Percentiles rank a stretch among this genome's conserved stretches.
Conservation (phyloP, 1,140 invertebrate genomes). For the Trichonephila clavata region DNA sequence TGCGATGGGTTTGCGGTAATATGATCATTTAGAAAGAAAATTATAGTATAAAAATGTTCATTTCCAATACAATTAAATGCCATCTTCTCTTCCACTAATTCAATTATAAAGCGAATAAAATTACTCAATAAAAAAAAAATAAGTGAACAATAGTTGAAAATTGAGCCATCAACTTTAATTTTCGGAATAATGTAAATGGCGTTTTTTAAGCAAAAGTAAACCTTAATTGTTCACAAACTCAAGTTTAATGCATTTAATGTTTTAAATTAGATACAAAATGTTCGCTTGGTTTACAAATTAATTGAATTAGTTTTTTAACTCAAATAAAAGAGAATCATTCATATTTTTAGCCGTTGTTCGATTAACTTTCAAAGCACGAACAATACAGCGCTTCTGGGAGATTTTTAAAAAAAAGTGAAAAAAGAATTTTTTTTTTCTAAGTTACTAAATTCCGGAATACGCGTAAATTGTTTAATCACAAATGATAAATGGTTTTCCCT, state of each 20-base stretch:
- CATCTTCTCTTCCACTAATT: background rate
- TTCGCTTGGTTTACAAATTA: constrained; percentile 4
- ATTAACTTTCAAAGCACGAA: background rate
- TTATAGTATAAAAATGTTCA: too few relatives aligned
- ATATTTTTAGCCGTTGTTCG: background rate
- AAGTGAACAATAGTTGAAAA: background rate
- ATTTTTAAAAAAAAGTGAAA: background rate
- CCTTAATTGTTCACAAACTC: background rate
- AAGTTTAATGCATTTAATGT: background rate
- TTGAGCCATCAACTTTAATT: background rate
- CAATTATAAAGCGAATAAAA: background rate
- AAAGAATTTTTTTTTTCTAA: too few relatives aligned
- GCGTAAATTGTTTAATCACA: constrained; percentile 17
- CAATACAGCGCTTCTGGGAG: background rate
- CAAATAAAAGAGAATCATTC: background rate
- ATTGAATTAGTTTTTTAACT: background rate
- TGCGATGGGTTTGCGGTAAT: too few relatives aligned
- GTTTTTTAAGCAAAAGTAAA: background rate
- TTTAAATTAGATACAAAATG: constrained; percentile 1
- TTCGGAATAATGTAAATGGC: background rate
- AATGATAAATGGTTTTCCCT: constrained; percentile 48
- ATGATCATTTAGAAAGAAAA: too few relatives aligned
- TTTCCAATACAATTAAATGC: background rate
- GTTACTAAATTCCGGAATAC: background rate
- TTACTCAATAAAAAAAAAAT: background rate